phyloP scores from a whole-genome alignment of 2,113 vertebrate genomes.

The Cyprinodon variegatus region DNA sequence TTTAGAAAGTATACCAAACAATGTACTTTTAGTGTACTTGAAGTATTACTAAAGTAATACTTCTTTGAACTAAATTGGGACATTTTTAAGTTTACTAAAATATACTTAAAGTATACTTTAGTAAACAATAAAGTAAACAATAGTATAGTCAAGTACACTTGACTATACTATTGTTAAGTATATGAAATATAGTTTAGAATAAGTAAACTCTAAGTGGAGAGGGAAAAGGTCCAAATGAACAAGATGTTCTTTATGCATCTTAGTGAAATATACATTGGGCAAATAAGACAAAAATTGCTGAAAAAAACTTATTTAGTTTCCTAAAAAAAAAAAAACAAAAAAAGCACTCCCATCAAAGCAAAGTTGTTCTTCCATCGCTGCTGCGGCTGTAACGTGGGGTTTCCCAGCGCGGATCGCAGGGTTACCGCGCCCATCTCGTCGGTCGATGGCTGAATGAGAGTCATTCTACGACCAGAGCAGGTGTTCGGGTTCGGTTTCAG shows the following conservation, averaged over 20 bases:
- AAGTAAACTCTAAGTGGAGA: too few relatives aligned
- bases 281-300: background rate
- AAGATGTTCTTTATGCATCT: background rate
- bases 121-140: too few relatives aligned
- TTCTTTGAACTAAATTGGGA: too few relatives aligned
- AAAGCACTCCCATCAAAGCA: constrained; percentile 18
- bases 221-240: background rate
- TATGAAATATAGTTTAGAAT: too few relatives aligned
- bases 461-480: constrained; percentile 34
- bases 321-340: background rate
- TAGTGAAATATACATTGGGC: background rate
- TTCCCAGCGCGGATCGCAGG: constrained; percentile 82
- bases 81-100: too few relatives aligned
- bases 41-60: too few relatives aligned
- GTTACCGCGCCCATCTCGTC: constrained; percentile 85
- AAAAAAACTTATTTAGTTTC: background rate
- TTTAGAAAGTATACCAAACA: too few relatives aligned
- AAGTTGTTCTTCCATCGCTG: constrained; percentile 38
- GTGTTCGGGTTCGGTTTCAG: constrained; percentile 29
- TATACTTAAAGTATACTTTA: too few relatives aligned
- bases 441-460: constrained; percentile 77
- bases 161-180: too few relatives aligned
- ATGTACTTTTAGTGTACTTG: too few relatives aligned
- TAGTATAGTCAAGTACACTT: too few relatives aligned
- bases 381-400: constrained; percentile 80